A percentile compares a stretch with the other conserved stretches of the same genome.
Conservation (phyloP, 2,797 vertebrate species). For the Chiloscyllium punctatum region DNA sequence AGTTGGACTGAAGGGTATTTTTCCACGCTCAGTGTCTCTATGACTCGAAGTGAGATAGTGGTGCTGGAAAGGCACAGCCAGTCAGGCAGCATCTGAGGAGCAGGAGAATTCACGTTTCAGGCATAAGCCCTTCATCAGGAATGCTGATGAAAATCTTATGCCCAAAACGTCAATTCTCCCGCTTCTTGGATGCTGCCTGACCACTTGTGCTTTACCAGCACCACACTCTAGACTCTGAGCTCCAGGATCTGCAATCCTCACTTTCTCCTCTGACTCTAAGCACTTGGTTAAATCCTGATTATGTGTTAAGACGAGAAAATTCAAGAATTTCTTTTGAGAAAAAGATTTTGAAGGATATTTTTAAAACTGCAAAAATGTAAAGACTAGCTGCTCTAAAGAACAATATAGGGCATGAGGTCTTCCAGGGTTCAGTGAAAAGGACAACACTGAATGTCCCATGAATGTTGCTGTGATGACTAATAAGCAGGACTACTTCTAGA, state of each 20-base stretch:
- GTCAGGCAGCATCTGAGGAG: too few relatives aligned
- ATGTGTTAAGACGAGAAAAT: neutral
- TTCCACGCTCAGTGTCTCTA: too few relatives aligned
- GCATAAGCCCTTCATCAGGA: too few relatives aligned
- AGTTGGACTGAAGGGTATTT: too few relatives aligned
- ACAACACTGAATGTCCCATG: conserved; percentile 7
- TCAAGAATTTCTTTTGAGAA: neutral
- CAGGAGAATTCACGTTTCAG: too few relatives aligned
- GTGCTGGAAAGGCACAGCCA: too few relatives aligned
- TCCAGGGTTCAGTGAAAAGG: neutral
- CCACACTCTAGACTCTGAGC: too few relatives aligned
- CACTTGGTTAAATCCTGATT: neutral
- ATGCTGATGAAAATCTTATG: too few relatives aligned
- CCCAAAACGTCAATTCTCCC: too few relatives aligned
- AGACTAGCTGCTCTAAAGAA: neutral
- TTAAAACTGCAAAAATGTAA: neutral
- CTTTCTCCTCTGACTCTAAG: neutral
- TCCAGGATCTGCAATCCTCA: too few relatives aligned
- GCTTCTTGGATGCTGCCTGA: too few relatives aligned
- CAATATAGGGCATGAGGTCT: neutral
- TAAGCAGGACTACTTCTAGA: neutral
- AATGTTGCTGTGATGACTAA: neutral
- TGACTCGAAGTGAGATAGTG: neutral
- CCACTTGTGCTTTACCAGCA: too few relatives aligned
- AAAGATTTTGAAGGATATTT: neutral